phyloP scores from a whole-genome alignment of 2,797 vertebrate species.

The Coluber constrictor region DNA sequence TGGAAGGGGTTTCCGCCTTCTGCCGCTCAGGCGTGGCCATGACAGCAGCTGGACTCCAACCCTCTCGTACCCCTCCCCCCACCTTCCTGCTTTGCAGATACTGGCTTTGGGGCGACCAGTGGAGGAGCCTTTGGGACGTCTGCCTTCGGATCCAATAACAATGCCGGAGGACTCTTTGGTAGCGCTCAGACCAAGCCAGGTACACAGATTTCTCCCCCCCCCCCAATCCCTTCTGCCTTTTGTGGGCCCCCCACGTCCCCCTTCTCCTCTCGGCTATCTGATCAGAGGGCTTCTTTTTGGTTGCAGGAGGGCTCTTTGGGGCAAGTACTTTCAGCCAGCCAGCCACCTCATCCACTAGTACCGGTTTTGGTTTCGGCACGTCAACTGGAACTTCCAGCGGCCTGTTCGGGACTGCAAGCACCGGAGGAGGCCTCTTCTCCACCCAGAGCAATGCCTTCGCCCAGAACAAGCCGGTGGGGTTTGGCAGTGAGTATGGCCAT shows the following conservation, averaged over 20 bases:
- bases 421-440: conserved; percentile 86
- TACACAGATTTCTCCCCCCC: conserved; percentile 37
- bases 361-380: conserved; percentile 88
- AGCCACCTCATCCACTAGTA: conserved; percentile 86
- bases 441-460: conserved; percentile 90
- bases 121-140: conserved; percentile 87
- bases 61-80: accelerated
- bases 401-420: conserved; percentile 86
- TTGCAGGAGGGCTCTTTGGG: conserved; percentile 87
- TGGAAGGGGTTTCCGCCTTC: accelerated
- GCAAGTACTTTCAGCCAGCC: conserved; percentile 89
- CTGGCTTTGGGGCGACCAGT: conserved; percentile 81
- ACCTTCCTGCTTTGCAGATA: conserved; percentile 65
- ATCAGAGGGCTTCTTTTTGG: neutral
- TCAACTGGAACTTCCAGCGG: conserved; percentile 83
- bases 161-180: conserved; percentile 87
- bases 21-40: accelerated
- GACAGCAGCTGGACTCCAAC: too few relatives aligned
- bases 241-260: neutral
- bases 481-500: conserved; percentile 82
- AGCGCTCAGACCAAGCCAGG: conserved; percentile 89
- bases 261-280: neutral
- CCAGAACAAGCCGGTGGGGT: conserved; percentile 85
- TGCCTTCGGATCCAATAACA: conserved; percentile 85
- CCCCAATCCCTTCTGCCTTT: neutral